Evolutionary conservation across 2,797 vertebrate species (phyloP).

Genomic region (Hippoglossus hippoglossus): DNA sequence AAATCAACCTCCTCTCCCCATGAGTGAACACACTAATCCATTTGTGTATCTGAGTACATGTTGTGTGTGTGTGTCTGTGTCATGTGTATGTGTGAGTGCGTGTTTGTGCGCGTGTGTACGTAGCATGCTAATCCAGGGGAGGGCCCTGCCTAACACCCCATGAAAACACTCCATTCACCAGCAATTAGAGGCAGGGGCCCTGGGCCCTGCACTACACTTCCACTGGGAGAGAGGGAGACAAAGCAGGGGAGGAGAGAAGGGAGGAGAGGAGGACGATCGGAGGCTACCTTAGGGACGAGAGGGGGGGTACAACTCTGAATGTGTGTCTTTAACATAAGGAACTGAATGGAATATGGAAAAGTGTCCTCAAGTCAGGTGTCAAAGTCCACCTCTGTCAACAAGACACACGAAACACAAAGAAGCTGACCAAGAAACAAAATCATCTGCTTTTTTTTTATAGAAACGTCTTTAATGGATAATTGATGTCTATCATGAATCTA

Average conservation of each 20-base stretch:
- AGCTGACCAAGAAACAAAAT: constrained; percentile 3
- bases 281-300: constrained; percentile 65
- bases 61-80: constrained; percentile 65
- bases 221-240: constrained; percentile 82
- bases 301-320: constrained; percentile 49
- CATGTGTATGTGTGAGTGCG: constrained; percentile 55
- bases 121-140: constrained; percentile 90
- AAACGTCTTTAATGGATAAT: constrained; percentile 50
- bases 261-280: constrained; percentile 65
- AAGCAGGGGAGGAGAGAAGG: constrained; percentile 74
- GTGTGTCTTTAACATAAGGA: constrained; percentile 38
- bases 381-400: constrained; percentile 11
- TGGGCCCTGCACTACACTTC: constrained; percentile 81
- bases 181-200: constrained; percentile 89
- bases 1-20: constrained; percentile 93
- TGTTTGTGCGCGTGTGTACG: constrained; percentile 64
- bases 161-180: constrained; percentile 96
- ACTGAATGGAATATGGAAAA: constrained; percentile 16
- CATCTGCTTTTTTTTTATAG: constrained; percentile 3
- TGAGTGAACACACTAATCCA: constrained; percentile 93
- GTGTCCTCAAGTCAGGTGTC: constrained; percentile 14
- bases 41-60: constrained; percentile 82
- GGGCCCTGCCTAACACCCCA: constrained; percentile 88
- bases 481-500: constrained; percentile 56
- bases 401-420: constrained; percentile 1